These are phyloP conservation scores for Haliclona indistincta DNA, from an alignment of 37 sponge, comb jelly and placozoan genomes.

Conservation along the genomic window DNA sequence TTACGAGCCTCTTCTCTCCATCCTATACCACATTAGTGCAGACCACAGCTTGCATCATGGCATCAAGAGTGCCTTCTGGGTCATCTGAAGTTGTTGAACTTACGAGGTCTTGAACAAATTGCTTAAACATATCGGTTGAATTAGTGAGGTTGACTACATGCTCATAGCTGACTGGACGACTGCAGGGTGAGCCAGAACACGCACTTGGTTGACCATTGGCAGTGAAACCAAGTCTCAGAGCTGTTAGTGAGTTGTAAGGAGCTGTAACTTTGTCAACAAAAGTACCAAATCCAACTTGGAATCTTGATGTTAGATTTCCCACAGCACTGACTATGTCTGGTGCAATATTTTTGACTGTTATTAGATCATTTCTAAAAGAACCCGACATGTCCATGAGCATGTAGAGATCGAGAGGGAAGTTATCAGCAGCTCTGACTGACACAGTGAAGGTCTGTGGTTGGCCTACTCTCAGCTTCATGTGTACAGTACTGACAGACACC, in stretches of 20 bases:
- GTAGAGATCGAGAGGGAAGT: constrained; percentile 61
- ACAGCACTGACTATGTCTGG: constrained; percentile 13
- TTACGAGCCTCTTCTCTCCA: not conserved
- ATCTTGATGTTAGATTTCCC: constrained; percentile 19
- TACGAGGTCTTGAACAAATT: constrained; percentile 29
- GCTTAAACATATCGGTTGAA: constrained; percentile 4
- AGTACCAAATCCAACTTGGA: constrained; percentile 56
- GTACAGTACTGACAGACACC: not conserved
- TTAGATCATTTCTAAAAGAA: constrained; percentile 28
- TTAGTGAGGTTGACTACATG: constrained; percentile 41
- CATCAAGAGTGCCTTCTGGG: constrained; percentile 92
- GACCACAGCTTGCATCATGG: constrained; percentile 82
- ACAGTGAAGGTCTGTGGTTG: constrained; percentile 30
- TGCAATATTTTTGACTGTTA: constrained; percentile 23
- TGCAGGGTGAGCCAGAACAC: not conserved
- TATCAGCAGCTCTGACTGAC: not conserved
- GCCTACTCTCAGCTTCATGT: constrained; percentile 7
- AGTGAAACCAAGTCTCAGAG: not conserved
- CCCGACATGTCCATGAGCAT: constrained; percentile 55
- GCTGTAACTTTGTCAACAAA: constrained; percentile 44
- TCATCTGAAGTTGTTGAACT: constrained; percentile 80
- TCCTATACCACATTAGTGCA: constrained; percentile 62
- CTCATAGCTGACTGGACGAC: constrained; percentile 42
- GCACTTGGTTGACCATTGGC: not conserved
- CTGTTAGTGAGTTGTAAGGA: constrained; percentile 24